phyloP scores from a whole-genome alignment of 2,797 vertebrate genomes.

The Alca torda region DNA sequence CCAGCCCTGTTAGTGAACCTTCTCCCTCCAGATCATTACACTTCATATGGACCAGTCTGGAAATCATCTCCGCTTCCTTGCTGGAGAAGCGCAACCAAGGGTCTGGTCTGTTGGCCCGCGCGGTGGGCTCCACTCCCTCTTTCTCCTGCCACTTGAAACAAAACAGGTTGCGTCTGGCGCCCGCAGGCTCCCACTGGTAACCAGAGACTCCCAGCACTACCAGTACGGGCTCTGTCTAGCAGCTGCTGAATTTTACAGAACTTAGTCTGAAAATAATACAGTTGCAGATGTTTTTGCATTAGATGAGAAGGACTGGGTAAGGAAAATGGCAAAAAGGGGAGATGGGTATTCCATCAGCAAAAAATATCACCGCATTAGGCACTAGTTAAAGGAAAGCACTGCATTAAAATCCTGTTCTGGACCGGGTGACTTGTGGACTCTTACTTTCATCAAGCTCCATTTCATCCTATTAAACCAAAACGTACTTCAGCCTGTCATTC shows the following conservation, averaged over 20 bases:
- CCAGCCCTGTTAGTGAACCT: neutral
- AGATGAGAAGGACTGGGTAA: neutral
- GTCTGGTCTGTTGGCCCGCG: fast-evolving
- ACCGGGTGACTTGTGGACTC: neutral
- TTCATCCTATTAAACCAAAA: slow-evolving; percentile 32
- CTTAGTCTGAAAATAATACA: neutral
- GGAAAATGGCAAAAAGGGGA: neutral
- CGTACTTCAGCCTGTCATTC: slow-evolving; percentile 33
- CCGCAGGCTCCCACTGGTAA: too few species aligned
- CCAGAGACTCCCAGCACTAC: neutral
- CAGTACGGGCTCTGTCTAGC: neutral
- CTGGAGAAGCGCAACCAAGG: neutral
- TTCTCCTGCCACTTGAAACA: neutral
- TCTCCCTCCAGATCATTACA: neutral
- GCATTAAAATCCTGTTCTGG: neutral
- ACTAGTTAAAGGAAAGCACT: neutral
- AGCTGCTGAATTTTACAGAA: neutral
- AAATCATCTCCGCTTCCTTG: neutral
- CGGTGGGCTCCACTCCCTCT: fast-evolving
- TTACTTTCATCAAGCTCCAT: neutral
- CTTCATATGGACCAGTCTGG: neutral
- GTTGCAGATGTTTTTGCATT: neutral
- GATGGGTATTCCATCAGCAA: neutral
- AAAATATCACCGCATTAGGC: neutral
- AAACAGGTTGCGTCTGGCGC: fast-evolving